A percentile compares a stretch with the other conserved stretches of the same genome.
phyloP scores from a whole-genome alignment of 2,888 invertebrate species.

The Neoaliturus tenellus region DNA sequence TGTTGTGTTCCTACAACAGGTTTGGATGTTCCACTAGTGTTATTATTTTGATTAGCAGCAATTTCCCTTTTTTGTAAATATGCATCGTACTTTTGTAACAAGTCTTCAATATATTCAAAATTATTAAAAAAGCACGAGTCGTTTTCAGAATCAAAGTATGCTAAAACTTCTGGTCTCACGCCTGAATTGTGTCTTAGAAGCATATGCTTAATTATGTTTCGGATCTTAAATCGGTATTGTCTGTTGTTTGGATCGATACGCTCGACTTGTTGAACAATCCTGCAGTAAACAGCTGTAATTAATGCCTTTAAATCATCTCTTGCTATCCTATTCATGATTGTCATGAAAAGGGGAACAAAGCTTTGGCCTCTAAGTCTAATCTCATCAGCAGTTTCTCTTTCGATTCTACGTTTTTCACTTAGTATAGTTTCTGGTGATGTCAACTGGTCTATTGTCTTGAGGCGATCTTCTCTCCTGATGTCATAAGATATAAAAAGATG shows the following conservation, averaged over 20 bases:
- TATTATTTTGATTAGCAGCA: neutral
- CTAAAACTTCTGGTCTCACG: neutral
- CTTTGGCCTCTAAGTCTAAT: constrained; percentile 8
- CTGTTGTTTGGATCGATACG: neutral
- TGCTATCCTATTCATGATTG: neutral
- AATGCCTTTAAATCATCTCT: neutral
- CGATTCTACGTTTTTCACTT: constrained; percentile 22
- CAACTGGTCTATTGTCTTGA: constrained; percentile 30
- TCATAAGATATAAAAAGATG: constrained; percentile 13
- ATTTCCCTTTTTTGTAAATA: neutral
- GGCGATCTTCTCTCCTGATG: constrained; percentile 17
- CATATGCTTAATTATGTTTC: constrained; percentile 1
- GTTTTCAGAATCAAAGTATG: neutral
- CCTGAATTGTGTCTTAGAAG: neutral
- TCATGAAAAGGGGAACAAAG: constrained; percentile 23
- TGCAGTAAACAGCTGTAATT: constrained; percentile 15
- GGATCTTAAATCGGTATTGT: neutral
- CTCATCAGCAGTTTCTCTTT: constrained; percentile 23
- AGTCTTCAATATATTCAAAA: neutral
- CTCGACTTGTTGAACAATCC: constrained; percentile 8
- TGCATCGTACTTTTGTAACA: neutral
- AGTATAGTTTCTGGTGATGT: neutral
- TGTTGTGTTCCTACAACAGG: neutral
- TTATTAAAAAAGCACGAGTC: neutral
- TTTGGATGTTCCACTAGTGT: neutral